Evolutionary conservation across 2,888 invertebrate species (phyloP).

Genomic region (Endomychus coccineus): DNA sequence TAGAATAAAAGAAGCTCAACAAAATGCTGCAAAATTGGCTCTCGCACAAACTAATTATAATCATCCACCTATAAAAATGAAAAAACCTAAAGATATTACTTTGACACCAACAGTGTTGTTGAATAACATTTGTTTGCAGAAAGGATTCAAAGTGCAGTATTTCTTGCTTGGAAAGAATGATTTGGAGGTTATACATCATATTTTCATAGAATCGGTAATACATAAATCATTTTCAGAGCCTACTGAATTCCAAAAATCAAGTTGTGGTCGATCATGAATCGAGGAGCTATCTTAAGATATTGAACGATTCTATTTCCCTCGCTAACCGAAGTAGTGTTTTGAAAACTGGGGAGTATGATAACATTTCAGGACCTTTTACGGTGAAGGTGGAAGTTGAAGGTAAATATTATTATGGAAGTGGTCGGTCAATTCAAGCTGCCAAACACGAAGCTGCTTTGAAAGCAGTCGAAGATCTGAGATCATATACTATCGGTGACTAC

Average conservation of each 20-base stretch:
- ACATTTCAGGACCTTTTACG: conserved; percentile 28
- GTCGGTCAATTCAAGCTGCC: conserved; percentile 34
- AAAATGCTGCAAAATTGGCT: conserved; percentile 30
- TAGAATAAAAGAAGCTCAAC: conserved; percentile 34
- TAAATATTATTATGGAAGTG: conserved; percentile 29
- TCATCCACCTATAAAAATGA: conserved; percentile 27
- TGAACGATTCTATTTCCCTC: not conserved
- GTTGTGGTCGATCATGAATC: not conserved
- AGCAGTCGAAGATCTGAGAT: conserved; percentile 30
- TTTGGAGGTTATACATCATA: conserved; percentile 3
- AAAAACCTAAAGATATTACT: conserved; percentile 17
- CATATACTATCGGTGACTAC: conserved; percentile 24
- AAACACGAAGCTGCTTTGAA: conserved; percentile 37
- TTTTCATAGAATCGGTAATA: not conserved
- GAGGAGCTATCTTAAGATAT: not conserved
- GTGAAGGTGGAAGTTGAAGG: conserved; percentile 33
- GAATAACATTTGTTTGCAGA: conserved; percentile 35
- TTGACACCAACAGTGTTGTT: conserved; percentile 35
- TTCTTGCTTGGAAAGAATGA: conserved; percentile 15
- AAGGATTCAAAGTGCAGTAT: conserved; percentile 33
- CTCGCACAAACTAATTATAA: conserved; percentile 31
- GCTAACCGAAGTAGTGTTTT: too few species aligned
- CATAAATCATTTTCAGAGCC: not conserved
- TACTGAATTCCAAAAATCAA: not conserved
- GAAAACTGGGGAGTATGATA: conserved; percentile 10